A percentile compares a stretch with the other conserved stretches of the same genome.
phyloP scores from a whole-genome alignment of 2,888 invertebrate species.

The Apocheima hispidaria region DNA sequence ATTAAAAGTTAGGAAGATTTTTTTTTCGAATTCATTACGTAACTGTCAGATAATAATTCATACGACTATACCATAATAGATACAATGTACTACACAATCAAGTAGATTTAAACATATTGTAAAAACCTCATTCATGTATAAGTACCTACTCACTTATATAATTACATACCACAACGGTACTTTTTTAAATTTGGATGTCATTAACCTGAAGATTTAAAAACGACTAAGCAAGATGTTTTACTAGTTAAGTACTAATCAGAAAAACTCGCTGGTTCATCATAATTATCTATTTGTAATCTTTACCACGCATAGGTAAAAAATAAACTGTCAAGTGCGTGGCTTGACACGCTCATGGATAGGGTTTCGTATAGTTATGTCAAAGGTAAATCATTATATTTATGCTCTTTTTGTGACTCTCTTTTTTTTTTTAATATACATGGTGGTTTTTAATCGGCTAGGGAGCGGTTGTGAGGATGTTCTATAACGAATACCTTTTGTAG shows the following conservation, averaged over 20 bases:
- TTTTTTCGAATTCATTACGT: no score
- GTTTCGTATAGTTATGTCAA: no score
- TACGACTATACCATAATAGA: not conserved
- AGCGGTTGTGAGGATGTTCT: no score
- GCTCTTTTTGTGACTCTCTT: no score
- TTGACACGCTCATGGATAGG: not conserved
- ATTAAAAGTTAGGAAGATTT: no score
- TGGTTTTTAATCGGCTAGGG: no score
- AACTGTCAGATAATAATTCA: not conserved
- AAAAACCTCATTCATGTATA: not conserved
- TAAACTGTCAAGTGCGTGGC: not conserved
- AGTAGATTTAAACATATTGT: not conserved
- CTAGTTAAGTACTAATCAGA: not conserved
- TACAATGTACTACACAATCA: not conserved
- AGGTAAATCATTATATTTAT: no score
- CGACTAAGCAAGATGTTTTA: conserved; percentile 1
- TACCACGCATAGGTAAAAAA: not conserved
- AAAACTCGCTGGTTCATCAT: no score
- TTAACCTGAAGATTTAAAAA: not conserved
- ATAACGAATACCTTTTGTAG: no score
- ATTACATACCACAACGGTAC: not conserved
- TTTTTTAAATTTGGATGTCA: not conserved
- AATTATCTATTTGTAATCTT: not conserved
- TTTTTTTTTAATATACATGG: no score
- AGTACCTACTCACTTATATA: no score